Conservation (phyloP, 2,797 vertebrate species). For the Menidia menidia region DNA sequence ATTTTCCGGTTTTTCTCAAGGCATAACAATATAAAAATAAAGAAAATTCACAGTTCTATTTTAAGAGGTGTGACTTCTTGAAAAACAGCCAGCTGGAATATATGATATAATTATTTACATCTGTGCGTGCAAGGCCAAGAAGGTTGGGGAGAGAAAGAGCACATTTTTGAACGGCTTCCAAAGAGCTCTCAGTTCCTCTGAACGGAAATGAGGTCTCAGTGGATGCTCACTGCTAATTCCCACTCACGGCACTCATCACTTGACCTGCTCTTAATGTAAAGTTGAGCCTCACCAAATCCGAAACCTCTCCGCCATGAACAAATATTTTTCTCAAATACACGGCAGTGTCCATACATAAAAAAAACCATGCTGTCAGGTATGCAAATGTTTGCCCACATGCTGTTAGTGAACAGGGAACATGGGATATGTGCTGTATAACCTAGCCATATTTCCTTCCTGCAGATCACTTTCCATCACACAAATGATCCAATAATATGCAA, state of each 20-base stretch:
- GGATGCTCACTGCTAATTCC: constrained; percentile 55
- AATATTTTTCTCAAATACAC: not conserved
- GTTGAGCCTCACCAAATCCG: constrained; percentile 30
- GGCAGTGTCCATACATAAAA: constrained; percentile 1
- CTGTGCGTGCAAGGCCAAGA: constrained; percentile 22
- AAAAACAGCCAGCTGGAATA: constrained; percentile 3
- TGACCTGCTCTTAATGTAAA: constrained; percentile 34
- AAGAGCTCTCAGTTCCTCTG: constrained; percentile 60
- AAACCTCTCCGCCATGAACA: constrained; percentile 13
- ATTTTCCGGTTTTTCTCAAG: not conserved
- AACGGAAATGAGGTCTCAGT: constrained; percentile 74
- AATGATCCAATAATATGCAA: constrained; percentile 15
- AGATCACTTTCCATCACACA: constrained; percentile 16
- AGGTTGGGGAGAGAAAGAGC: constrained; percentile 16
- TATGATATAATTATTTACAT: constrained; percentile 27
- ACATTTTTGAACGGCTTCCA: constrained; percentile 70
- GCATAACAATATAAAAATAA: not conserved
- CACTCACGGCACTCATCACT: constrained; percentile 37
- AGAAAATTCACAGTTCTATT: not conserved
- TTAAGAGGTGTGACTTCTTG: constrained; percentile 6
- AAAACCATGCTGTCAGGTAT: not conserved
- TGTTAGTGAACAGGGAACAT: constrained; percentile 9
- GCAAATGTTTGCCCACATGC: constrained; percentile 16
- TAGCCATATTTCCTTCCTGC: constrained; percentile 31
- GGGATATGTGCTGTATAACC: constrained; percentile 23